These are phyloP conservation scores for Schizaphis graminum DNA, from an alignment of 2,888 invertebrate genomes.

Conservation along the genomic window DNA sequence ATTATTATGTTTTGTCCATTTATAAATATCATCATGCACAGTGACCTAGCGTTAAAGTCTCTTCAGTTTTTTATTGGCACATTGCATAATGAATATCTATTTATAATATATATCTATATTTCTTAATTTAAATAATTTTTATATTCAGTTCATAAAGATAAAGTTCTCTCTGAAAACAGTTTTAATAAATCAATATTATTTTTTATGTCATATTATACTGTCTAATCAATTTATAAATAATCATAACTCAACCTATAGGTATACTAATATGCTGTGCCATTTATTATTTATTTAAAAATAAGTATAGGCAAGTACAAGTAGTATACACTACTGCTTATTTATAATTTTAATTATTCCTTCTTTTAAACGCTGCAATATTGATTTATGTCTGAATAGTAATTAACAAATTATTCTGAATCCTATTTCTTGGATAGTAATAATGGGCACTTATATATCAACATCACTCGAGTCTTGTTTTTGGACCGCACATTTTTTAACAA, in stretches of 20 bases:
- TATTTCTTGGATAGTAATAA: neutral
- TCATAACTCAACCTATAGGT: neutral
- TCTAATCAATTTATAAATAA: neutral
- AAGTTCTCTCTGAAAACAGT: neutral
- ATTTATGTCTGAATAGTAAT: constrained; percentile 30
- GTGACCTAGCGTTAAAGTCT: constrained; percentile 33
- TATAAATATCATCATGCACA: neutral
- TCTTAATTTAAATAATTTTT: neutral
- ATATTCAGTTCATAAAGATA: neutral
- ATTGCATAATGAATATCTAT: neutral
- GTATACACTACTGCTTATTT: neutral
- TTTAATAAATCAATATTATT: neutral
- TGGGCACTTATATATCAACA: neutral
- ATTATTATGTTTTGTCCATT: neutral
- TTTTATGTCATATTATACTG: neutral
- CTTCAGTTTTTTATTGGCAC: neutral
- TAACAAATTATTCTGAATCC: constrained; percentile 11
- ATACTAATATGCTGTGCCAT: neutral
- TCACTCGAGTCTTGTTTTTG: neutral
- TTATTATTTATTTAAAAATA: neutral
- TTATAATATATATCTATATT: neutral
- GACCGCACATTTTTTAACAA: neutral
- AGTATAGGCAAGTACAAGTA: neutral
- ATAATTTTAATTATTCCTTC: neutral
- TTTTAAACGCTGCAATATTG: constrained; percentile 8